These are phyloP conservation scores for Macrosoma leucophasiata DNA, from an alignment of 2,888 invertebrate genomes.

Conservation along the genomic window DNA sequence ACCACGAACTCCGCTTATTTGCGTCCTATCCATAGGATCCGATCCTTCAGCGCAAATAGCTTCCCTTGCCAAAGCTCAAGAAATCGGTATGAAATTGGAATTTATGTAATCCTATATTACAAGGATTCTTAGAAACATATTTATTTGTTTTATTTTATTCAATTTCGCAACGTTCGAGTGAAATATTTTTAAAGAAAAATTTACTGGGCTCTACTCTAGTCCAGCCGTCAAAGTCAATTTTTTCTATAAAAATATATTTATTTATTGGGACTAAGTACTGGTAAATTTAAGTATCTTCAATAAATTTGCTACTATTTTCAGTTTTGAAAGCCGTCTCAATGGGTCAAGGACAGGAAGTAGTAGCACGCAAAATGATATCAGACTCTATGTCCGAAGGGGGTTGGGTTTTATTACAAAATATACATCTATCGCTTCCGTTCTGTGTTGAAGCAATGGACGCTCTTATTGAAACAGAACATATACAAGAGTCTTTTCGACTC, in stretches of 20 bases:
- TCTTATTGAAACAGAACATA: slow-evolving; percentile 87
- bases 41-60: slow-evolving; percentile 98
- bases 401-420: slow-evolving; percentile 97
- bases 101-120: background rate
- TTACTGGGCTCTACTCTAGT: no score
- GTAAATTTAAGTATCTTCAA: no score
- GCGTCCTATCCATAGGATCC: slow-evolving; percentile 95
- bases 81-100: slow-evolving; percentile 79
- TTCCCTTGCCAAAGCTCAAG: slow-evolving; percentile 88
- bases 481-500: slow-evolving; percentile 88
- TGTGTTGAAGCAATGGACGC: slow-evolving; percentile 95
- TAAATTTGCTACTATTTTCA: no score
- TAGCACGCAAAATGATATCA: slow-evolving; percentile 87
- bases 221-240: no score
- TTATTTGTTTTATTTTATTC: slow-evolving; percentile 24
- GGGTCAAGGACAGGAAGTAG: slow-evolving; percentile 97
- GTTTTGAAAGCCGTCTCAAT: slow-evolving; percentile 92
- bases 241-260: no score
- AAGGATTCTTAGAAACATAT: background rate
- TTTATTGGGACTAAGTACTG: no score
- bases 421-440: slow-evolving; percentile 95
- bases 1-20: slow-evolving; percentile 90
- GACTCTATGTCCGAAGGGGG: slow-evolving; percentile 88
- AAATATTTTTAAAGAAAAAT: no score
- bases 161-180: no score